These are phyloP conservation scores for Limnephilus marmoratus DNA, from an alignment of 2,888 invertebrate genomes.

Conservation along the genomic window DNA sequence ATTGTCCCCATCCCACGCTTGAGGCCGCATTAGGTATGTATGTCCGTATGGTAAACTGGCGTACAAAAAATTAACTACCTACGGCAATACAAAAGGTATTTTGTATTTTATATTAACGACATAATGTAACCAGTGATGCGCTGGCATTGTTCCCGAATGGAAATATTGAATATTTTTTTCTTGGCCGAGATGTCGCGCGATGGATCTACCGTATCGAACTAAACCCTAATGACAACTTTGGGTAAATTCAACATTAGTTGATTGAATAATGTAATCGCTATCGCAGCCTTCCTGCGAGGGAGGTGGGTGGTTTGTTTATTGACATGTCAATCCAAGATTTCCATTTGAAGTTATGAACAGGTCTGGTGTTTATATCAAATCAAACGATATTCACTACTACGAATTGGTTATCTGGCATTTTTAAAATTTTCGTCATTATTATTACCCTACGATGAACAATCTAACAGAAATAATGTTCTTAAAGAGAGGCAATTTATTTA, in stretches of 20 bases:
- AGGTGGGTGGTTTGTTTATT: neutral
- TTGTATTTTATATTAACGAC: constrained; percentile 41
- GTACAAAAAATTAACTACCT: constrained; percentile 9
- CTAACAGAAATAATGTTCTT: neutral
- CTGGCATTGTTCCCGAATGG: constrained; percentile 52
- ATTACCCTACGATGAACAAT: neutral
- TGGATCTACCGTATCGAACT: constrained; percentile 62
- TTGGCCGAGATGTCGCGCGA: constrained; percentile 63
- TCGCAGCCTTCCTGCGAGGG: neutral
- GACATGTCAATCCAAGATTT: neutral
- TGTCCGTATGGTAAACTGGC: constrained; percentile 14
- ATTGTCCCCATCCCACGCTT: neutral
- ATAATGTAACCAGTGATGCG: constrained; percentile 55
- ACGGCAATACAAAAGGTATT: constrained; percentile 53
- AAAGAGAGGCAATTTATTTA: neutral
- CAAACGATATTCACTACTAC: neutral
- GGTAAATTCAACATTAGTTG: constrained; percentile 55
- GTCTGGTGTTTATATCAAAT: neutral
- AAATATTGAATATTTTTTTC: constrained; percentile 54
- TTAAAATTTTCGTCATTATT: neutral
- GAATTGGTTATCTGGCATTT: neutral
- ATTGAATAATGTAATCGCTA: constrained; percentile 54
- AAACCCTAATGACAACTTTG: constrained; percentile 51
- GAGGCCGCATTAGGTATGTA: constrained; percentile 10
- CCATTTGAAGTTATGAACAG: neutral